These are phyloP conservation scores for Chrysina gloriosa DNA, from an alignment of 2,888 invertebrate genomes.

Conservation along the genomic window DNA sequence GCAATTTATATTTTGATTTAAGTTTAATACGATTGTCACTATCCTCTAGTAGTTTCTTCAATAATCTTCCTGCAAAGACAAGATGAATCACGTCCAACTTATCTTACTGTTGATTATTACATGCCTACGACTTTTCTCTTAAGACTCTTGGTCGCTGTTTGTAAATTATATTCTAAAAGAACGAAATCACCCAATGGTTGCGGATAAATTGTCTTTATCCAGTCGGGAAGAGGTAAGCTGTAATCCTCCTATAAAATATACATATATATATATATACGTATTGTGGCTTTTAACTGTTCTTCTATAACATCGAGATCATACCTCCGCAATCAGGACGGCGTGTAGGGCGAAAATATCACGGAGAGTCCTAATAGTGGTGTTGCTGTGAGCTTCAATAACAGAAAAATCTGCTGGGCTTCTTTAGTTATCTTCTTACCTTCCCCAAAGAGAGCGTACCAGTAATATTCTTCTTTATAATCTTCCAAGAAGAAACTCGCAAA, in stretches of 20 bases:
- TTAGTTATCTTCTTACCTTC: background rate
- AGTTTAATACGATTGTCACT: background rate
- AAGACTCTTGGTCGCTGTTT: background rate
- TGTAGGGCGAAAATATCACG: background rate
- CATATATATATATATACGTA: background rate
- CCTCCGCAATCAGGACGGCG: background rate
- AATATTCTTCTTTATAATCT: background rate
- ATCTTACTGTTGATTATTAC: background rate
- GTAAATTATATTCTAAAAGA: background rate
- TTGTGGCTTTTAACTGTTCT: too few relatives aligned
- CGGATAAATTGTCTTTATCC: constrained; percentile 7
- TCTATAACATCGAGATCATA: too few relatives aligned
- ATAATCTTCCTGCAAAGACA: constrained; percentile 5
- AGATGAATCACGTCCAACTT: too few relatives aligned
- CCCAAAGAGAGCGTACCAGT: background rate
- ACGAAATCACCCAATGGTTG: background rate
- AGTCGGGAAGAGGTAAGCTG: constrained; percentile 12
- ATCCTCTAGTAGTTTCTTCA: constrained; percentile 24
- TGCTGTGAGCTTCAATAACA: background rate
- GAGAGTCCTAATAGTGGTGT: background rate
- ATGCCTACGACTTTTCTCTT: background rate
- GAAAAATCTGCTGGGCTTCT: background rate
- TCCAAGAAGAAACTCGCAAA: background rate
- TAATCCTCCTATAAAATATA: background rate
- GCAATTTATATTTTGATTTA: constrained; percentile 20